A percentile compares a stretch with the other conserved stretches of the same genome.
Evolutionary conservation across 2,113 vertebrate genomes (phyloP).

Genomic region (Ictalurus punctatus): DNA sequence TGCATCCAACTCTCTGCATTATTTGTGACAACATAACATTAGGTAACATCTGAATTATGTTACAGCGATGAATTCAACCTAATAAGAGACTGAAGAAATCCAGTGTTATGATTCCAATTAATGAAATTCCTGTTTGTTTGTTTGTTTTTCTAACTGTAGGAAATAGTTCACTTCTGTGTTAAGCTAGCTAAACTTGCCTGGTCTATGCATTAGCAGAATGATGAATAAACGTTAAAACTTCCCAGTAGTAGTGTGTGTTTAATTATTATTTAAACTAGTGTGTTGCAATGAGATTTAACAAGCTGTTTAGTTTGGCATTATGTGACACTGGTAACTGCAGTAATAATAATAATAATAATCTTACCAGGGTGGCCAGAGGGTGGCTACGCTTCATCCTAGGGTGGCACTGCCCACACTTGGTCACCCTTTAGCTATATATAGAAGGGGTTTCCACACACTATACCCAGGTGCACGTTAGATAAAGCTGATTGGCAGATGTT

Average conservation of each 20-base stretch:
- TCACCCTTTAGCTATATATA: neutral
- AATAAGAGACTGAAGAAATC: neutral
- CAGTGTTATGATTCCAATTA: neutral
- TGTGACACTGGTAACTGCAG: neutral
- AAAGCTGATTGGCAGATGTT: too few species aligned
- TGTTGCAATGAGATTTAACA: too few species aligned
- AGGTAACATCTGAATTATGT: neutral
- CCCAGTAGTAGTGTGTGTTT: too few species aligned
- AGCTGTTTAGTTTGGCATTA: neutral
- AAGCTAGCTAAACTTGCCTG: too few species aligned
- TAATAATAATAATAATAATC: neutral
- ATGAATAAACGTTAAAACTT: too few species aligned
- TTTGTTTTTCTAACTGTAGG: too few species aligned
- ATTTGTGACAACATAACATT: neutral
- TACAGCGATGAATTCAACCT: neutral
- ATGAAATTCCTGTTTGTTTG: too few species aligned
- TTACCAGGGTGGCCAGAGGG: neutral
- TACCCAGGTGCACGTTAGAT: too few species aligned
- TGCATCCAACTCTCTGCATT: neutral
- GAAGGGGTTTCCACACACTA: neutral
- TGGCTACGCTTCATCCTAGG: neutral
- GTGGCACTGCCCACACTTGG: neutral
- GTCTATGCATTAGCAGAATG: too few species aligned
- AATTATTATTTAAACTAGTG: too few species aligned
- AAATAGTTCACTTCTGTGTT: too few species aligned